Evolutionary conservation across 2,113 vertebrate species (phyloP).

Genomic region (Pogona vitticeps): DNA sequence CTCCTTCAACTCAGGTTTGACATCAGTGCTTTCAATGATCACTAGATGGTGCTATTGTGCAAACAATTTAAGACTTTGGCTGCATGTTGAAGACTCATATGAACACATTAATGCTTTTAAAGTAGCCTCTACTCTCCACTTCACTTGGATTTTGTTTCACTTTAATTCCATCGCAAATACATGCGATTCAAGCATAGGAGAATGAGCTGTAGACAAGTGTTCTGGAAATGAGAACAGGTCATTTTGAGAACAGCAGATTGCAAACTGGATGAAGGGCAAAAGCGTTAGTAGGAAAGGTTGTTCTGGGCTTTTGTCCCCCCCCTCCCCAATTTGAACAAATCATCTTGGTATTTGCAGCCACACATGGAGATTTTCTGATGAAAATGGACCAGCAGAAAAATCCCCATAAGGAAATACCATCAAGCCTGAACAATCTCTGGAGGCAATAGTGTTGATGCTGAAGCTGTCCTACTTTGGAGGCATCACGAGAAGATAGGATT

Average conservation of each 20-base stretch:
- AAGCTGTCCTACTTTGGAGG: no score
- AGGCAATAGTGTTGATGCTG: no score
- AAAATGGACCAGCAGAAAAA: no score
- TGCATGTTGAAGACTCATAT: neutral
- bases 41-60: conserved; percentile 17
- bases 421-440: no score
- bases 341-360: no score
- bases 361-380: no score
- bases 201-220: neutral
- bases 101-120: no score
- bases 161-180: neutral
- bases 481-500: no score
- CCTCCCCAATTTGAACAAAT: no score
- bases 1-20: neutral
- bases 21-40: neutral
- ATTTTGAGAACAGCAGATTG: neutral
- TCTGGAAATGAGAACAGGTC: neutral
- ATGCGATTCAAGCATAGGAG: neutral
- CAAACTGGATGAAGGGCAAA: neutral
- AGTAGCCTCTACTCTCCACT: no score
- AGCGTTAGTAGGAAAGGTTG: neutral
- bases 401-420: no score
- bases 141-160: neutral
- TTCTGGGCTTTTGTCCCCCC: no score
- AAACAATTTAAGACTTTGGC: neutral